Percentiles rank a stretch among this genome's conserved stretches.
Conservation (phyloP, 2,888 invertebrate genomes). For the Theretra japonica region DNA sequence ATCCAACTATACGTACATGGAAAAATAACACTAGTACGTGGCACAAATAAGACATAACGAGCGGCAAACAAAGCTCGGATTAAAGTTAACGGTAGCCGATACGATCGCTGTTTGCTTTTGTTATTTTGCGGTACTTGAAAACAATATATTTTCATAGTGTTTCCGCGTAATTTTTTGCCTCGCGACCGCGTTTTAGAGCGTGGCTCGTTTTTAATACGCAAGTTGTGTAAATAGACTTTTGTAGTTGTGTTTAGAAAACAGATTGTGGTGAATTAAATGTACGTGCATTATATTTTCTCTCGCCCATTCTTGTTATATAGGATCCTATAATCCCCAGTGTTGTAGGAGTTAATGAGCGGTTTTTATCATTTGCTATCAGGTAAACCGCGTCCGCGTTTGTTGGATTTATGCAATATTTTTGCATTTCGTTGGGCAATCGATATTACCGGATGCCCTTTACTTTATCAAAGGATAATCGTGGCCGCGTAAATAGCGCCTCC, state of each 20-base stretch:
- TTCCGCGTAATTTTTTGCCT: conserved; percentile 30
- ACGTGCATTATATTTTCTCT: no score
- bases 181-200: background rate
- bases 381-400: no score
- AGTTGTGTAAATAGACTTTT: background rate
- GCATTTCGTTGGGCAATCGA: no score
- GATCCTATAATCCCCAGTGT: no score
- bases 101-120: conserved; percentile 40
- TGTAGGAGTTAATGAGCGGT: no score
- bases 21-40: conserved; percentile 81
- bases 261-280: no score
- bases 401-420: no score
- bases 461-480: no score
- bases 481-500: no score
- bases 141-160: conserved; percentile 34
- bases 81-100: conserved; percentile 42
- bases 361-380: no score
- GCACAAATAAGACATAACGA: conserved; percentile 79
- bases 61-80: conserved; percentile 50
- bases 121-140: conserved; percentile 39
- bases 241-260: background rate
- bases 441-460: no score
- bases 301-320: no score
- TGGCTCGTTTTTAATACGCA: background rate
- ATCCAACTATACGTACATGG: conserved; percentile 64